Base-by-base conservation (phyloP, 2,113 vertebrate species). In the Podilymbus podiceps region DNA sequence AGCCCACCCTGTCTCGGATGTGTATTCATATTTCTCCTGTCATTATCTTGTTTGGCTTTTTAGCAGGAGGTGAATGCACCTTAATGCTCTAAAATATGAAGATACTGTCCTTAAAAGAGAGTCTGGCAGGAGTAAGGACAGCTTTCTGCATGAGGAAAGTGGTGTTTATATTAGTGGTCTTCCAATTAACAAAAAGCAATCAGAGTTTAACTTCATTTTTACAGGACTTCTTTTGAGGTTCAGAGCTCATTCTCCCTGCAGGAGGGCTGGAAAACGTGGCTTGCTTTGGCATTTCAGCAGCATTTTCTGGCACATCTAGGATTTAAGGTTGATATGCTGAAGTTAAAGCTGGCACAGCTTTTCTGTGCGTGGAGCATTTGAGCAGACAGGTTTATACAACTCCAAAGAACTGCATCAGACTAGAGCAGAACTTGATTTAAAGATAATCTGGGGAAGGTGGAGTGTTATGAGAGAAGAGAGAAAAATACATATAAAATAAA, bases 321-420 rank as follows among this genome's bases (percentile, higher is more conserved):
- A 88, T 96, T 95, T 97, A 89, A 69, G 84, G 56, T 63, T 47
- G 81, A 31, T 90, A 87, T 86, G 75, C 88, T 84, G 88, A 93
- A 93, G 83, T 83, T 78, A 67, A 93, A 91, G 66, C 92, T 95
- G 97, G 90, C 93, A 76, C 47, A 69, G 89, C 52, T 92, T 92
- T 80, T 90, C 62, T 56, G 84, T 27, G 11, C 71, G 81, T 96
- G 40, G 80, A 95, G 79, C 92, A 77, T 93, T 93, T 94, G 74
- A 78, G 73, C 63, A 92, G 96, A 92, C 83, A 95, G 90, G 83
- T 95, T 97, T 96, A 85, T 82, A 88, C 74, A 93, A 20, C 88
- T 96, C 71, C 11, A 21, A 97, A 95, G 62, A 93, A 85, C 87
- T 94, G n/a, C 81, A 82, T 72, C 83, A 89, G 90, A 96, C 85